Evolutionary conservation across 2,113 vertebrate species (phyloP), one percentile per base, ranked within the genome.

Genomic region (Pyxicephalus adspersus): DNA sequence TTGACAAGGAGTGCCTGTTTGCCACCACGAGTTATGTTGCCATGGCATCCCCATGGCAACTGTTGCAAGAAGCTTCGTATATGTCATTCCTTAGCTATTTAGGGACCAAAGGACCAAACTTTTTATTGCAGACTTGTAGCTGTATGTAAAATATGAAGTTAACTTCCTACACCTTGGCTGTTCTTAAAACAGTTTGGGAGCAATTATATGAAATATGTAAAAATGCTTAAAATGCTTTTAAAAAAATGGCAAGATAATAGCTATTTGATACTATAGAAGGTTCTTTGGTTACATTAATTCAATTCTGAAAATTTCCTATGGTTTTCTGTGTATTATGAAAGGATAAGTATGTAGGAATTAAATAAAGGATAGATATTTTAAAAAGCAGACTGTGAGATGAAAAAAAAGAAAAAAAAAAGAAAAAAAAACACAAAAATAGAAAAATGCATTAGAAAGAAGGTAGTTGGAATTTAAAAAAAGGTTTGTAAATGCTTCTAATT

Each of bases 61-160:
- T 87, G 91, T 94, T 92, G 90, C 93, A 91, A 91, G 91, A 92
- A 91, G 93, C 96, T 95, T 97, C 94, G 96, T 95, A 95, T 94
- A 94, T 95, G 95, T 98, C 97, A 99, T 98, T 99, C 97, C 97
- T 98, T 97, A 97, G 96, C 96, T 98, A 96, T 96, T 97, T 98
- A 97, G 97, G 97, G 97, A 98, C 97, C 97, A 99, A 99, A 98
- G 95, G 97, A 98, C 97, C 97, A 98, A 99, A 98, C 96, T 92
- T 98, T 99, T 98, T 97, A 98, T 94, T 90, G 94, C 96, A 96
- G 94, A 98, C 95, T 94, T 94, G 96, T 97, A 98, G 96, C 95
- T 96, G 95, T 94, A 93, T 92, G 91, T 96, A 96, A 93, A 93
- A 96, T 95, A 95, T 83, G 87, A 91, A 92, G 92, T 95, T 92